Evolutionary conservation across 2,797 vertebrate genomes (phyloP).

Genomic region (Rhynchotus rufescens): DNA sequence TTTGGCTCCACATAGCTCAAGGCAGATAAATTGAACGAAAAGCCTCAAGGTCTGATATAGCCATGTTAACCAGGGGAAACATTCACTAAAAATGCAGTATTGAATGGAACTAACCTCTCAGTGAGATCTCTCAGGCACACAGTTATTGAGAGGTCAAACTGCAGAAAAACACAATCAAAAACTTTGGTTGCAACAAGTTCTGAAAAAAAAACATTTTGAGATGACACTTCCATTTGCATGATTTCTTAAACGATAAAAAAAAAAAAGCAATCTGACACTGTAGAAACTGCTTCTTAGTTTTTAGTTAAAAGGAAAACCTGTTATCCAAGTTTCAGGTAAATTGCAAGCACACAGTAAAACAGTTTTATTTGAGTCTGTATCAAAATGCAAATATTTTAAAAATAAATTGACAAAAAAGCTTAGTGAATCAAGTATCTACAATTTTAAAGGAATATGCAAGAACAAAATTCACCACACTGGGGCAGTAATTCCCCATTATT

Average conservation of each 20-base stretch:
- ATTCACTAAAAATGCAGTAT: background rate
- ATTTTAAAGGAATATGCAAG: background rate
- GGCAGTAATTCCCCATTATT: constrained; percentile 4
- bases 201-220: background rate
- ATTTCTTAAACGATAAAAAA: background rate
- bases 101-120: background rate
- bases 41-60: too few relatives aligned
- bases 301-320: background rate
- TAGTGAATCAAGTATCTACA: background rate
- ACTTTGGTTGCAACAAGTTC: background rate
- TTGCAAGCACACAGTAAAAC: background rate
- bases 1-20: background rate
- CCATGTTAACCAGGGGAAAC: background rate
- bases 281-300: background rate
- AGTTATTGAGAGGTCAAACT: background rate
- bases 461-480: background rate
- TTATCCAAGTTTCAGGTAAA: background rate
- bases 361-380: background rate
- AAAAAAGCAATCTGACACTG: too few relatives aligned
- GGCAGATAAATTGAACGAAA: background rate
- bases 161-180: background rate
- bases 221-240: background rate
- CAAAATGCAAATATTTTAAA: background rate
- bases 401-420: background rate
- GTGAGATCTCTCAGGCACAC: background rate